A percentile compares a stretch with the other conserved stretches of the same genome.
Evolutionary conservation across 2,888 invertebrate species (phyloP).

Genomic region (Diploptera punctata): DNA sequence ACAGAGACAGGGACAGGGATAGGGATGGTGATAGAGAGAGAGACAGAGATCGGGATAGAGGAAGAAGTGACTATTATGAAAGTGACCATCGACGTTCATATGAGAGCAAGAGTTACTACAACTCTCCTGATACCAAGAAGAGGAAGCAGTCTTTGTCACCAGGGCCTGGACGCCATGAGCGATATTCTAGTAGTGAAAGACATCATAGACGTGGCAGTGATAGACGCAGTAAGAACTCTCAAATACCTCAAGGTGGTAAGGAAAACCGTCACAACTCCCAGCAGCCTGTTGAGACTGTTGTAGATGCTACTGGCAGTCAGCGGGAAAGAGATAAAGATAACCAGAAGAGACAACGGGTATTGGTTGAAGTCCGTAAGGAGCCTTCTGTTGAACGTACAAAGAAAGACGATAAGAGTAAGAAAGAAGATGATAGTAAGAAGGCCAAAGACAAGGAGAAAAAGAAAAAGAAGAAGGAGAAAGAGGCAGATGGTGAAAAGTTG

Average conservation of each 20-base stretch:
- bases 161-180: constrained; percentile 18
- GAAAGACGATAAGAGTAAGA: constrained; percentile 53
- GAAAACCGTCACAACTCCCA: constrained; percentile 24
- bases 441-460: constrained; percentile 56
- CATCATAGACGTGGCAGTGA: constrained; percentile 32
- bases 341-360: constrained; percentile 26
- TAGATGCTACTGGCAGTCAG: constrained; percentile 21
- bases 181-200: constrained; percentile 28
- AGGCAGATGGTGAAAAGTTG: constrained; percentile 54
- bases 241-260: constrained; percentile 20
- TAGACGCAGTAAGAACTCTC: constrained; percentile 14
- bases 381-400: constrained; percentile 49
- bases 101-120: constrained; percentile 27
- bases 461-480: constrained; percentile 53
- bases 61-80: constrained; percentile 31
- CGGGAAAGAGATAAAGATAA: constrained; percentile 32
- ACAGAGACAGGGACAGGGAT: constrained; percentile 47
- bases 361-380: constrained; percentile 38
- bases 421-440: constrained; percentile 52
- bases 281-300: constrained; percentile 33
- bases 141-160: constrained; percentile 26
- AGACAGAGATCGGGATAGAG: constrained; percentile 50
- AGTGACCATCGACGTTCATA: constrained; percentile 24
- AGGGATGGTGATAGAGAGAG: constrained; percentile 51
- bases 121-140: constrained; percentile 33